phyloP scores from a whole-genome alignment of 2,797 vertebrate species.

The Atherinosoma microstoma region DNA sequence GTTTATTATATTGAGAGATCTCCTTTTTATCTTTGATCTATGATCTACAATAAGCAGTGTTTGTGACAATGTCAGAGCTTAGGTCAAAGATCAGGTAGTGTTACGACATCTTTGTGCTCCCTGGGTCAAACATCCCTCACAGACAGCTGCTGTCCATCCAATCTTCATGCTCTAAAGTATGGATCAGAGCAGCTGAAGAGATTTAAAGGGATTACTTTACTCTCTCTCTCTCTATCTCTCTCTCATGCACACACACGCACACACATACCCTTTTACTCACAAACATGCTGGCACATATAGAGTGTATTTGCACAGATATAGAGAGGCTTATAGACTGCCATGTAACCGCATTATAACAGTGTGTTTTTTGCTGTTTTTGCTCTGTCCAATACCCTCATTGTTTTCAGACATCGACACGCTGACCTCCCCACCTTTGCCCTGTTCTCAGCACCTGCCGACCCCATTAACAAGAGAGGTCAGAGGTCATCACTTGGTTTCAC shows the following conservation, averaged over 20 bases:
- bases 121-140: slow-evolving; percentile 48
- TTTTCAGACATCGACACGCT: slow-evolving; percentile 18
- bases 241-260: background rate
- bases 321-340: slow-evolving; percentile 5
- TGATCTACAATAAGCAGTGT: slow-evolving; percentile 32
- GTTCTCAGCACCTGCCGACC: slow-evolving; percentile 52
- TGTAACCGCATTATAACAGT: slow-evolving; percentile 7
- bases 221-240: slow-evolving; percentile 5
- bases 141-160: slow-evolving; percentile 69
- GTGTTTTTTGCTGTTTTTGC: slow-evolving; percentile 21
- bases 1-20: slow-evolving; percentile 17
- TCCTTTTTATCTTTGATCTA: slow-evolving; percentile 45
- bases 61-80: slow-evolving; percentile 35
- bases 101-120: slow-evolving; percentile 42
- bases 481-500: slow-evolving; percentile 47
- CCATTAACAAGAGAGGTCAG: slow-evolving; percentile 50
- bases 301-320: background rate
- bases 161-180: slow-evolving; percentile 44
- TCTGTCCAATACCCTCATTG: slow-evolving; percentile 32
- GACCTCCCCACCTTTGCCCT: slow-evolving; percentile 55
- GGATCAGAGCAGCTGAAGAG: slow-evolving; percentile 66
- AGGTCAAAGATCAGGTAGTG: slow-evolving; percentile 57
- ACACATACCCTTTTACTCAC: slow-evolving; percentile 6
- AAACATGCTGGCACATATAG: background rate
- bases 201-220: slow-evolving; percentile 66